Evolutionary conservation across 2,888 invertebrate species (phyloP).

Genomic region (Macaria notata): DNA sequence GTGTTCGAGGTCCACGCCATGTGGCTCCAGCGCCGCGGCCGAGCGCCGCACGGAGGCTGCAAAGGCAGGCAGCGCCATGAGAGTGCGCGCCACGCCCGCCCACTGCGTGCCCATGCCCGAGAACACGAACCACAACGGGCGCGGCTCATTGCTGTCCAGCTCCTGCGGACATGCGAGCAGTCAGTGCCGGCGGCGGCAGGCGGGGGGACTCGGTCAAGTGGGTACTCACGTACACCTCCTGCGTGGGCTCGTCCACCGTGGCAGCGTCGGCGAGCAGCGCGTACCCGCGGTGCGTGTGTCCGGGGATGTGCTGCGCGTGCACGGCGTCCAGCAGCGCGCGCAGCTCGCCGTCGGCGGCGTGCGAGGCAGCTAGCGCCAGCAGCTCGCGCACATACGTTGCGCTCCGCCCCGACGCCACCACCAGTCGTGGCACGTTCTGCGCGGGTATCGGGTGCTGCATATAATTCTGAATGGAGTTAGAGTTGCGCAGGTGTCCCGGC

Average conservation of each 20-base stretch:
- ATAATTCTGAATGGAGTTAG: no score
- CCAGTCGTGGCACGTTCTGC: conserved; percentile 78
- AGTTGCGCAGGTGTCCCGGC: no score
- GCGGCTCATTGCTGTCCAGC: no score
- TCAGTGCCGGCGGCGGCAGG: no score
- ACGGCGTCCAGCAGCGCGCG: conserved; percentile 89
- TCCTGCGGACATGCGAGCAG: no score
- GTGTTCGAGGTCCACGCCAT: conserved; percentile 91
- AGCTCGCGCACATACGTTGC: conserved; percentile 87
- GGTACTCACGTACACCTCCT: conserved; percentile 48
- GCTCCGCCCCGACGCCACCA: conserved; percentile 93
- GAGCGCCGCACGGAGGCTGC: conserved; percentile 89
- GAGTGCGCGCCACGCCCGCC: conserved; percentile 96
- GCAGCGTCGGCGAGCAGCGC: conserved; percentile 79
- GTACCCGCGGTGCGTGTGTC: conserved; percentile 93
- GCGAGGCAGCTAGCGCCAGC: conserved; percentile 83
- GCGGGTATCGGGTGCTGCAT: conserved; percentile 80
- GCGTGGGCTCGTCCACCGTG: conserved; percentile 8
- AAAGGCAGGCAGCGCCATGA: conserved; percentile 93
- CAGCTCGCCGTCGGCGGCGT: conserved; percentile 87
- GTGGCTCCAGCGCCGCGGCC: conserved; percentile 88
- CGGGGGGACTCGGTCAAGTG: no score
- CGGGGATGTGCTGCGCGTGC: conserved; percentile 85
- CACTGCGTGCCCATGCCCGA: conserved; percentile 99
- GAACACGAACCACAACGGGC: conserved; percentile 97